Conservation (phyloP, 2,888 invertebrate species). For the Adelognathus sp. region DNA sequence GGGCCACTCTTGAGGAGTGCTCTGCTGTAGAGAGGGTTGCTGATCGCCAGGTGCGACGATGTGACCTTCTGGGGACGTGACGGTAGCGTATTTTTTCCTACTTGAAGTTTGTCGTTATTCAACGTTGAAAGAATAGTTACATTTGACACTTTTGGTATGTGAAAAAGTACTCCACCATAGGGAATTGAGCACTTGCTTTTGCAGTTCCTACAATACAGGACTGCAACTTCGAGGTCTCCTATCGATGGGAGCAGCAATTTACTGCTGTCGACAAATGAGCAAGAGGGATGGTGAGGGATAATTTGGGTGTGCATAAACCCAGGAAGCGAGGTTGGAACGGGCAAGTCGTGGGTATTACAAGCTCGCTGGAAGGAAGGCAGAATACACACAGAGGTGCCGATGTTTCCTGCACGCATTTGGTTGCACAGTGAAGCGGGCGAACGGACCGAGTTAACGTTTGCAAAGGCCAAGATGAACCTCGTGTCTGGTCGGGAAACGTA, state of each 20-base stretch:
- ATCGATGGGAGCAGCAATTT: neutral
- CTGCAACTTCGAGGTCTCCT: neutral
- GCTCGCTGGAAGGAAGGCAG: constrained; percentile 1
- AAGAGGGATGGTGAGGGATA: neutral
- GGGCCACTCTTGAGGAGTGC: no score
- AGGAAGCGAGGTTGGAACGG: constrained; percentile 24
- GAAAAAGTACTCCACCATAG: no score
- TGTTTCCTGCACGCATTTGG: neutral
- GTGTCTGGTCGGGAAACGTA: neutral
- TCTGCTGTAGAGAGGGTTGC: no score
- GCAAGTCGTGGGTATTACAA: constrained; percentile 30
- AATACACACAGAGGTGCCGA: neutral
- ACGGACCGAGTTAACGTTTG: constrained; percentile 14
- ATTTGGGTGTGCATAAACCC: neutral
- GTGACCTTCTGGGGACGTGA: no score
- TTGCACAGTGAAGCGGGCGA: constrained; percentile 1
- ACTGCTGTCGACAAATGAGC: neutral
- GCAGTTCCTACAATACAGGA: neutral
- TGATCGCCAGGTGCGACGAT: no score
- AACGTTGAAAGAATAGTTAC: no score
- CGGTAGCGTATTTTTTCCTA: no score
- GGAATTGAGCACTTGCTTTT: no score
- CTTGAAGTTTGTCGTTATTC: no score
- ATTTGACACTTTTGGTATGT: no score
- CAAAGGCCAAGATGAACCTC: constrained; percentile 50